Percentiles rank a stretch among this genome's conserved stretches.
Evolutionary conservation across 2,113 vertebrate genomes (phyloP).

Genomic region (Pteronura brasiliensis): DNA sequence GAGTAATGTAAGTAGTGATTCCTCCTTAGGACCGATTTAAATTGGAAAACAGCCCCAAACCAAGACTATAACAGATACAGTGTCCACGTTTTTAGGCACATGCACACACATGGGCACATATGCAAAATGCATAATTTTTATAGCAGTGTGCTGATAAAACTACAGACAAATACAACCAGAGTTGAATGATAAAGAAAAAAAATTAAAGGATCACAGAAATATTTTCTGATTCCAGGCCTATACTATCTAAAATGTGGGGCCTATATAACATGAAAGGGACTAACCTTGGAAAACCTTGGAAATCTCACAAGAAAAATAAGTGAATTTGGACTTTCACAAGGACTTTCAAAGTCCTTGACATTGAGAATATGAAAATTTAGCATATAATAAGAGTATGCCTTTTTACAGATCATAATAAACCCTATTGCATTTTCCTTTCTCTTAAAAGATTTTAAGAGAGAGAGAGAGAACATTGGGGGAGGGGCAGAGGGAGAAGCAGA

Average conservation of each 20-base stretch:
- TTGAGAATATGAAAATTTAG: background rate
- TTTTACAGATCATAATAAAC: background rate
- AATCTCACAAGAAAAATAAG: background rate
- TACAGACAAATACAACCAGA: background rate
- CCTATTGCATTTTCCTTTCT: background rate
- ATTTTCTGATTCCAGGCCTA: background rate
- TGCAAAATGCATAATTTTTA: background rate
- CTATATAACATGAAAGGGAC: background rate
- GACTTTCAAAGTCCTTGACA: background rate
- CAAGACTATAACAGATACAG: background rate
- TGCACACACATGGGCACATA: background rate
- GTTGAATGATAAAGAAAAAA: background rate
- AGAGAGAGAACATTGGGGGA: no score
- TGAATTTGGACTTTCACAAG: background rate
- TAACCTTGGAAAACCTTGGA: background rate
- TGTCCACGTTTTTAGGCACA: background rate
- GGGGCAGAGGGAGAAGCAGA: no score
- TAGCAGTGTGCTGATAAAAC: background rate
- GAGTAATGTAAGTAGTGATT: background rate
- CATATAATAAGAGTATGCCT: background rate
- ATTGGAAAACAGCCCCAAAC: background rate
- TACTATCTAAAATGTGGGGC: background rate
- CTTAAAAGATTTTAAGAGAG: background rate
- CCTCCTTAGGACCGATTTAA: background rate
- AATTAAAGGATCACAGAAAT: background rate